Evolutionary conservation across 2,113 vertebrate genomes (phyloP).

Genomic region (Polypterus bichir): DNA sequence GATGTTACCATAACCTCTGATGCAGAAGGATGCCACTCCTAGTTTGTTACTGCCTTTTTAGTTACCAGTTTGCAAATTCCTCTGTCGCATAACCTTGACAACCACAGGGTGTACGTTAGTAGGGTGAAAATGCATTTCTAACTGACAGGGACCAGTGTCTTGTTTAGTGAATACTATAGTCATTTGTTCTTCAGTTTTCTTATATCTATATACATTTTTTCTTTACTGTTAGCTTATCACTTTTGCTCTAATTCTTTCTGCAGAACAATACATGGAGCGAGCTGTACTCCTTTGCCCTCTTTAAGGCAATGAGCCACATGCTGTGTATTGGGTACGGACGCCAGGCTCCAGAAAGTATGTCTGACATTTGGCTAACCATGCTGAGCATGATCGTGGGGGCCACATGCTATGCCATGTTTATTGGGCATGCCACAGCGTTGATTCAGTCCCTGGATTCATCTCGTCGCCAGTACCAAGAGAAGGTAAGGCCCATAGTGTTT

Average conservation of each 20-base stretch:
- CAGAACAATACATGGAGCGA: slow-evolving; percentile 94
- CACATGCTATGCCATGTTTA: slow-evolving; percentile 92
- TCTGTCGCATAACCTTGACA: too few relatives aligned
- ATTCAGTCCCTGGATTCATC: slow-evolving; percentile 88
- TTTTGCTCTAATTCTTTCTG: slow-evolving; percentile 1
- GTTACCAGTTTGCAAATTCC: too few relatives aligned
- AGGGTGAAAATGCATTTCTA: too few relatives aligned
- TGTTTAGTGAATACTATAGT: too few relatives aligned
- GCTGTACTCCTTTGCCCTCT: slow-evolving; percentile 90
- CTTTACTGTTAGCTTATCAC: neutral
- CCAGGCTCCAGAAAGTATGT: slow-evolving; percentile 92
- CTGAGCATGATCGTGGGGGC: slow-evolving; percentile 96
- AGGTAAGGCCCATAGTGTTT: slow-evolving; percentile 45
- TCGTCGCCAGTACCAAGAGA: slow-evolving; percentile 82
- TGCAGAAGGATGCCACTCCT: too few relatives aligned
- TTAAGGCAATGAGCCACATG: slow-evolving; percentile 99
- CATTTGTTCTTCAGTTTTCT: too few relatives aligned
- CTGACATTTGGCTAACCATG: slow-evolving; percentile 97
- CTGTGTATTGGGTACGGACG: slow-evolving; percentile 90
- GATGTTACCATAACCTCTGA: too few relatives aligned
- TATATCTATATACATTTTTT: too few relatives aligned
- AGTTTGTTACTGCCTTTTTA: too few relatives aligned
- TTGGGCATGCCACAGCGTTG: slow-evolving; percentile 78
- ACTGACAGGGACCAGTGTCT: too few relatives aligned
- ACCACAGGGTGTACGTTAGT: too few relatives aligned